Base-by-base conservation (phyloP, 2,797 vertebrate species). In the Orientallactaga sibirica region DNA sequence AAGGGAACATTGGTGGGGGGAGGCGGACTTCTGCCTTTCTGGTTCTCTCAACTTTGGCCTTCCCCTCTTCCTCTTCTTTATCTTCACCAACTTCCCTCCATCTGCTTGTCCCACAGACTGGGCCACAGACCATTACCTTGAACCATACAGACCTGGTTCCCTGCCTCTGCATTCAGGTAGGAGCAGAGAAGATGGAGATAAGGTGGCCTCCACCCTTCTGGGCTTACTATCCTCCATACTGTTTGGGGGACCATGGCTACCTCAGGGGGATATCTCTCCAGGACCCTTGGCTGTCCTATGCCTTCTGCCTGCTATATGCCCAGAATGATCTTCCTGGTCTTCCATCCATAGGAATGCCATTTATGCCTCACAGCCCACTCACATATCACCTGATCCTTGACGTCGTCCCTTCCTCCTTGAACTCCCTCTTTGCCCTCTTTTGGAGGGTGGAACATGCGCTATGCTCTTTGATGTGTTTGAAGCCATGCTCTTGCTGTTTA, bases 151-250 rank as follows among this genome's bases (percentile, higher is more conserved):
- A 98, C 33, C 96, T 98, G 58, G 91, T 98, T 68, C 98, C 98
- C 27, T 98, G 98, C 92, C 98, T 98, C 95, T 98, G 98, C 92
- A 83, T 98, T 86, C 97, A 98, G 97, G 98, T 98, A 96, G 37
- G 93, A 92, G 24, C 88, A 52, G 74, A 94, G 76, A 48, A 70
- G 33, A 7, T 68, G 71, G 5, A 12, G 58, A 85, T 29, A 29
- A 3, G 61, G 9, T 78, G 43, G 71, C 16, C 22, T 37, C 74
- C 0, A 15, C 25, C 22, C 27, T 83, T 74, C 73, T 76, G 76
- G 16, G 61, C 52, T 79, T 55, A 27, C 24, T 74, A 33, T 66
- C 11, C 37, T 80, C 62, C 18, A 18, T 7, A 11, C 27, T 79
- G 43, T 70, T 52, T 78, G 55, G 3, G 75, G 86, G 62, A 75